phyloP scores from a whole-genome alignment of 2,113 vertebrate species.

The Neolamprologus cancellatus region DNA sequence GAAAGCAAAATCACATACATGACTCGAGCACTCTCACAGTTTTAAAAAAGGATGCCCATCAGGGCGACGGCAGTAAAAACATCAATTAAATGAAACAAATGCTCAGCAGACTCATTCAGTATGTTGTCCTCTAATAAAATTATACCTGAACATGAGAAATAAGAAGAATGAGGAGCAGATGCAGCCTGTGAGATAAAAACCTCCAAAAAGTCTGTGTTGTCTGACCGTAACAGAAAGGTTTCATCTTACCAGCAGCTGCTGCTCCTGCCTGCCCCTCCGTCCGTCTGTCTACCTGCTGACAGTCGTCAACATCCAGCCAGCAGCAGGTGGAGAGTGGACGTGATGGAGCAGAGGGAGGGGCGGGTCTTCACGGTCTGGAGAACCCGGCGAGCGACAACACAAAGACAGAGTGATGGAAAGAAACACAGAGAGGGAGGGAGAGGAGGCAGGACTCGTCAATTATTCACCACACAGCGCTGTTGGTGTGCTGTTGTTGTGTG shows the following conservation, averaged over 20 bases:
- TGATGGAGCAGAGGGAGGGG: not conserved
- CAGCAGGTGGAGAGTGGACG: conserved; percentile 35
- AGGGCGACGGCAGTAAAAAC: not conserved
- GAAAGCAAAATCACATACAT: not conserved
- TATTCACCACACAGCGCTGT: conserved; percentile 51
- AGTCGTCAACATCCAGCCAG: not conserved
- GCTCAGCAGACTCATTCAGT: not conserved
- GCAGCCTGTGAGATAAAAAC: not conserved
- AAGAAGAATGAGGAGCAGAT: not conserved
- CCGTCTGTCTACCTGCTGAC: not conserved
- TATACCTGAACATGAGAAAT: not conserved
- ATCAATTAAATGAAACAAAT: not conserved
- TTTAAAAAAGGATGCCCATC: not conserved
- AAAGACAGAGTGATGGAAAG: conserved; percentile 54
- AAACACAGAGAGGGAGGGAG: conserved; percentile 6
- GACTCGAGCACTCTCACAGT: not conserved
- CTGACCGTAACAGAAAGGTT: not conserved
- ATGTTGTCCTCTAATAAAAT: not conserved
- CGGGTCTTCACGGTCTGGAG: not conserved
- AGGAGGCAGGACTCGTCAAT: conserved; percentile 62
- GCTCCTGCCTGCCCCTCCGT: not conserved
- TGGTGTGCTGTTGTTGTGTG: not conserved
- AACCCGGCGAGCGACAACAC: not conserved
- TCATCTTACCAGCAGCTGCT: conserved; percentile 17
- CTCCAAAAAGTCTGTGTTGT: not conserved